Percentiles rank a stretch among this genome's conserved stretches.
phyloP scores from a whole-genome alignment of 2,797 vertebrate genomes.

The Hylomyscus alleni region DNA sequence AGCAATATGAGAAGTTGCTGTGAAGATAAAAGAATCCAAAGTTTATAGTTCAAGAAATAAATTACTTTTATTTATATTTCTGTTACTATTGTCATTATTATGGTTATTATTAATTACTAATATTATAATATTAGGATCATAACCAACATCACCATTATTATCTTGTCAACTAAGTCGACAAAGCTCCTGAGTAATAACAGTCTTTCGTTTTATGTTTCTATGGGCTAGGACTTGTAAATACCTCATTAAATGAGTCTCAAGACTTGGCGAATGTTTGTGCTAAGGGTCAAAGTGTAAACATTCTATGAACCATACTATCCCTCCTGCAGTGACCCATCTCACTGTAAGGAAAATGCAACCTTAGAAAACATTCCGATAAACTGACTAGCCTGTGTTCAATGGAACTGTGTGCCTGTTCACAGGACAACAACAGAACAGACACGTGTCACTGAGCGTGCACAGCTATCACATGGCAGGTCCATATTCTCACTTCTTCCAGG shows the following conservation, averaged over 20 bases:
- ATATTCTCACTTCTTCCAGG: background rate
- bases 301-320: background rate
- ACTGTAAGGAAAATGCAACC: background rate
- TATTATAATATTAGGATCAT: background rate
- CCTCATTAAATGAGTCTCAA: background rate
- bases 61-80: background rate
- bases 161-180: background rate
- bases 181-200: background rate
- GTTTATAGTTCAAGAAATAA: background rate
- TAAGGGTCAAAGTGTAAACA: slow-evolving; percentile 7
- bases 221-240: background rate
- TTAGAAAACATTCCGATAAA: background rate
- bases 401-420: background rate
- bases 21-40: background rate
- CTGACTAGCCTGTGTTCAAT: background rate
- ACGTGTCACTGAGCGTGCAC: accelerated
- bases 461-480: accelerated
- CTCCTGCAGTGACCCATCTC: background rate
- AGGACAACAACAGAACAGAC: background rate
- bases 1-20: background rate
- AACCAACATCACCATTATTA: background rate
- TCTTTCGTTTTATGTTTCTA: background rate
- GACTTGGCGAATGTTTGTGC: background rate
- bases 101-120: background rate
- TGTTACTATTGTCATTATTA: background rate